Percentiles rank a stretch among this genome's conserved stretches.
phyloP scores from a whole-genome alignment of 2,113 vertebrate genomes.

The Proteles cristata region DNA sequence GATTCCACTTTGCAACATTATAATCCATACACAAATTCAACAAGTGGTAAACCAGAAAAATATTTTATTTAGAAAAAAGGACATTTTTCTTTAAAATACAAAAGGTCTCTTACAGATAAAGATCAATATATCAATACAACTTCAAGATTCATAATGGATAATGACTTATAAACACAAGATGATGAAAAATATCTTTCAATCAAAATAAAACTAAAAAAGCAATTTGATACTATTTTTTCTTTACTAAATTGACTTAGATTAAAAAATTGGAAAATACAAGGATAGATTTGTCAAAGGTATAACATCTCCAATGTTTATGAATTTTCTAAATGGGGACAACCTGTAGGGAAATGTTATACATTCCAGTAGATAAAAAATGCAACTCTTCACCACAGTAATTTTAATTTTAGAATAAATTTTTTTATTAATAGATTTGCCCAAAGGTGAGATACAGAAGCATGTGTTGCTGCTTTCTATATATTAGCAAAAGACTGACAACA shows the following conservation, averaged over 20 bases:
- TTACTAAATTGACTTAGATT: neutral
- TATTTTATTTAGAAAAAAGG: neutral
- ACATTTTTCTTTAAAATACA: neutral
- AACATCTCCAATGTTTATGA: neutral
- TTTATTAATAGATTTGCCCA: neutral
- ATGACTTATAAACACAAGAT: neutral
- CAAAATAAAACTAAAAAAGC: slow-evolving; percentile 9
- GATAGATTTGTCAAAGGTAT: neutral
- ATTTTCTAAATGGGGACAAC: neutral
- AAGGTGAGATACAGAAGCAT: neutral
- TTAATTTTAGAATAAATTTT: neutral
- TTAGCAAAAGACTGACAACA: neutral
- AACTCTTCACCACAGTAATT: neutral
- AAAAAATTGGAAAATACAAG: neutral
- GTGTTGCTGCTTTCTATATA: neutral
- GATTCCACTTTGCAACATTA: neutral
- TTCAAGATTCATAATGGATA: neutral
- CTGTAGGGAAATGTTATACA: neutral
- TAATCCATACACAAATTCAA: neutral
- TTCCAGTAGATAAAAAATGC: neutral
- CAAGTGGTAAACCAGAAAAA: neutral
- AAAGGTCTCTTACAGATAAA: neutral
- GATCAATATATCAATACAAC: neutral
- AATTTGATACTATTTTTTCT: neutral
- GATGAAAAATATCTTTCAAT: neutral